phyloP scores from a whole-genome alignment of 1,140 invertebrate genomes.

The Grapholita molesta region DNA sequence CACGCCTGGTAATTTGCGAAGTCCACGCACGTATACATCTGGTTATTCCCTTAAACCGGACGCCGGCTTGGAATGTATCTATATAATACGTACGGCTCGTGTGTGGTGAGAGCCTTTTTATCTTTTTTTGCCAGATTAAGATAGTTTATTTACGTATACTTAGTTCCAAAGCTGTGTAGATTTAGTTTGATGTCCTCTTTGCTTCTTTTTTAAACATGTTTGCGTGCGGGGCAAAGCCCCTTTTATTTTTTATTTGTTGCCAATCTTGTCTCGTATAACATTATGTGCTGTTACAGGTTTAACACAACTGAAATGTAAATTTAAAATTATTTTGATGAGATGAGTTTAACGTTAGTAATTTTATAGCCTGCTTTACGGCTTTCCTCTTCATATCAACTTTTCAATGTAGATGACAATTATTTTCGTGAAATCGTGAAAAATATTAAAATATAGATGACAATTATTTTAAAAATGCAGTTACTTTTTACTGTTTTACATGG shows the following conservation, averaged over 20 bases:
- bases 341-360: too few species aligned
- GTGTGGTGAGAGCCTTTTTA: slow-evolving; percentile 26
- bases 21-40: slow-evolving; percentile 46
- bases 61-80: slow-evolving; percentile 32
- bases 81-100: slow-evolving; percentile 25
- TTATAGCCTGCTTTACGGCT: too few species aligned
- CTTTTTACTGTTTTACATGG: too few species aligned
- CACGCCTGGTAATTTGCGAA: slow-evolving; percentile 47
- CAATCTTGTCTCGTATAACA: background rate
- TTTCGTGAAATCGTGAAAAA: too few species aligned
- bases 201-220: background rate
- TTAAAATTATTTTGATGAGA: background rate
- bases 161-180: slow-evolving; percentile 17
- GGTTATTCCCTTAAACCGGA: slow-evolving; percentile 69
- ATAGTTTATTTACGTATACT: slow-evolving; percentile 35
- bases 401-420: too few species aligned
- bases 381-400: too few species aligned
- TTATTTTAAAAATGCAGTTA: too few species aligned
- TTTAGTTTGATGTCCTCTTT: background rate
- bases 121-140: slow-evolving; percentile 31
- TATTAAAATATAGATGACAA: too few species aligned
- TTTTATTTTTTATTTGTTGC: background rate
- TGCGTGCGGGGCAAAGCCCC: background rate
- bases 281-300: background rate
- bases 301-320: background rate